A percentile compares a stretch with the other conserved stretches of the same genome.
These are phyloP conservation scores for Asarcornis scutulata DNA, from an alignment of 2,113 vertebrate genomes.

Conservation along the genomic window DNA sequence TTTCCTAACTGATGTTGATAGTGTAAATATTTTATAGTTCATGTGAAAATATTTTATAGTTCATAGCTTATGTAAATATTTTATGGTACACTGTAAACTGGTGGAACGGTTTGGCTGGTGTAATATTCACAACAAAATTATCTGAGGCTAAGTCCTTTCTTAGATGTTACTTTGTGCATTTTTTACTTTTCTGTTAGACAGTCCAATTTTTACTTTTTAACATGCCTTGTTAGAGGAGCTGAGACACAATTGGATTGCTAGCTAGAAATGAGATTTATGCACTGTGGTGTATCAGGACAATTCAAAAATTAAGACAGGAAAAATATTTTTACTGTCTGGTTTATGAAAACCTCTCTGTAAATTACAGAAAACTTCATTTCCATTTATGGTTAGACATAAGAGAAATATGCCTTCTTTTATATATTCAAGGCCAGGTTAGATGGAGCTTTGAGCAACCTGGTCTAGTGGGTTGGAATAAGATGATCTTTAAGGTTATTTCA, in stretches of 20 bases:
- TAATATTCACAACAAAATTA: conserved; percentile 55
- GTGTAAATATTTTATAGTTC: conserved; percentile 71
- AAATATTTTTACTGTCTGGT: neutral
- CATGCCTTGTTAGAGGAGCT: neutral
- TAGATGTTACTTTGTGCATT: neutral
- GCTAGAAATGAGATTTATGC: neutral
- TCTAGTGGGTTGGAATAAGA: no score
- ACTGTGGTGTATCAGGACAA: neutral
- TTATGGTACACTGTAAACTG: conserved; percentile 68
- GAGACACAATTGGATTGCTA: neutral
- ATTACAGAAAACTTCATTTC: neutral
- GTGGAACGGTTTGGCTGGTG: conserved; percentile 57
- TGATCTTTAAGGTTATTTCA: no score
- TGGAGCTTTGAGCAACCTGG: no score
- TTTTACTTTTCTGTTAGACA: neutral
- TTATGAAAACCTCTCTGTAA: neutral
- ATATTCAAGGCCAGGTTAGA: no score
- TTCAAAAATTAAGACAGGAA: neutral
- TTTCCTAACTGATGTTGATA: conserved; percentile 64
- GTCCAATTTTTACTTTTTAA: neutral
- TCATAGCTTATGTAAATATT: conserved; percentile 73
- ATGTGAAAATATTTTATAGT: conserved; percentile 73
- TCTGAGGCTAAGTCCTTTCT: conserved; percentile 42
- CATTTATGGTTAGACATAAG: neutral
- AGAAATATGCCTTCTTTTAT: neutral